Conservation (phyloP, 2,113 vertebrate species). For the Potamarius usumacintae region DNA sequence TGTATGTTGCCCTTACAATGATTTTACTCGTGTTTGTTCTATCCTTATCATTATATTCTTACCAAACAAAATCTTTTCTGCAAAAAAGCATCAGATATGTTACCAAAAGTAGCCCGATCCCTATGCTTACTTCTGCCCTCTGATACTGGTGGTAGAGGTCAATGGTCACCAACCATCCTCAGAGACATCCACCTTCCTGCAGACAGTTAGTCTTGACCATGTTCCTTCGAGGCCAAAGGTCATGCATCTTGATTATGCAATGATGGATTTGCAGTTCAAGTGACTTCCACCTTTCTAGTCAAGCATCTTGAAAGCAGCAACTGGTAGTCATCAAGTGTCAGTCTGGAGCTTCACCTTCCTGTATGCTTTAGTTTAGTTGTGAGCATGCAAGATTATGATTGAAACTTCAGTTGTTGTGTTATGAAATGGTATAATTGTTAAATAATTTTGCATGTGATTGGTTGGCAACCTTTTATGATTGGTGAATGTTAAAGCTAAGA, state of each 20-base stretch:
- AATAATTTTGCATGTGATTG: not conserved
- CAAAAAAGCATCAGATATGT: not conserved
- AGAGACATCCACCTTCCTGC: not conserved
- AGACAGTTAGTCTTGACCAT: not conserved
- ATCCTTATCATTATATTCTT: not conserved
- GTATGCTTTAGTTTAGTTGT: not conserved
- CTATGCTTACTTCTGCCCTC: not conserved
- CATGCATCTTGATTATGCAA: not conserved
- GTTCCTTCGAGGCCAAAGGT: not conserved
- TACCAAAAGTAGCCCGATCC: not conserved
- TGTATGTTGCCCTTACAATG: not conserved
- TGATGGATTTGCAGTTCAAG: not conserved
- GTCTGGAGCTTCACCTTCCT: not conserved
- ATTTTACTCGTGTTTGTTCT: not conserved
- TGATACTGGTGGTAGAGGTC: not conserved
- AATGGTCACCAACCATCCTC: not conserved
- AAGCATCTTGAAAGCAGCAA: not conserved
- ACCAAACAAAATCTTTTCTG: not conserved
- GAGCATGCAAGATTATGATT: not conserved
- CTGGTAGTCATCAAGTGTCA: not conserved
- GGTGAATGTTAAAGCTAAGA: not conserved
- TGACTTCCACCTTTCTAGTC: not conserved
- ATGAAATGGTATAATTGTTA: not conserved
- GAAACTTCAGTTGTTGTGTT: not conserved
- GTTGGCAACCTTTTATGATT: not conserved